These are phyloP conservation scores for Cheilosia urbana DNA, from an alignment of 2,888 invertebrate genomes.

Conservation along the genomic window DNA sequence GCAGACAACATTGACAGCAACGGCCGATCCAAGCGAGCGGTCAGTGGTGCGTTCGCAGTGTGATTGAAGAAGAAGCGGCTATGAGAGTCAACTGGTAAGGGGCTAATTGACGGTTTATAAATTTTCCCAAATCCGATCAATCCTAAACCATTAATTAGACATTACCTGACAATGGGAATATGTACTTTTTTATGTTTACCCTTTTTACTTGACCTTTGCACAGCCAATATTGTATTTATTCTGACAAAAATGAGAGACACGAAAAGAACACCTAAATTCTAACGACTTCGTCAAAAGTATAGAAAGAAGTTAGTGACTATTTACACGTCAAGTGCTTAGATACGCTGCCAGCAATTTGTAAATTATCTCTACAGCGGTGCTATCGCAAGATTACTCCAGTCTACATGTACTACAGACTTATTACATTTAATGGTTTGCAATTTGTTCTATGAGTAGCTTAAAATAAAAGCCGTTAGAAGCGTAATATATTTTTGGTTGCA, in stretches of 20 bases:
- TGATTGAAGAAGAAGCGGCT: slow-evolving; percentile 76
- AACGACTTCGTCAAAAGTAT: too few species aligned
- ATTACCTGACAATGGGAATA: slow-evolving; percentile 54
- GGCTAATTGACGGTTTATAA: slow-evolving; percentile 71
- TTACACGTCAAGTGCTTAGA: background rate
- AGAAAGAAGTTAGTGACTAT: too few species aligned
- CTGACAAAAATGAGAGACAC: slow-evolving; percentile 3
- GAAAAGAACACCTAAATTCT: background rate
- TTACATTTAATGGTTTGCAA: background rate
- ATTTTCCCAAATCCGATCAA: slow-evolving; percentile 36
- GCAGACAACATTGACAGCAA: slow-evolving; percentile 76
- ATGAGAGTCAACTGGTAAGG: slow-evolving; percentile 73
- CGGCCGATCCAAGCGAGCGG: slow-evolving; percentile 76
- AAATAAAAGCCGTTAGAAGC: slow-evolving; percentile 15
- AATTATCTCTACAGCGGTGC: too few species aligned
- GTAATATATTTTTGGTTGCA: background rate
- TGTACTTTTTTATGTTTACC: slow-evolving; percentile 24
- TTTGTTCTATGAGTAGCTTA: slow-evolving; percentile 3
- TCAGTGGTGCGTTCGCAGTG: slow-evolving; percentile 75
- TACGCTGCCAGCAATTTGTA: background rate
- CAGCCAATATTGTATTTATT: slow-evolving; percentile 19
- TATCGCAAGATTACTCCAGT: background rate
- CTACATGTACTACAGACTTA: slow-evolving; percentile 1
- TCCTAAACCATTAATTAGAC: slow-evolving; percentile 72
- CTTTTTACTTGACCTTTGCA: slow-evolving; percentile 36